phyloP scores from a whole-genome alignment of 2,113 vertebrate genomes.

The Centropus bengalensis region DNA sequence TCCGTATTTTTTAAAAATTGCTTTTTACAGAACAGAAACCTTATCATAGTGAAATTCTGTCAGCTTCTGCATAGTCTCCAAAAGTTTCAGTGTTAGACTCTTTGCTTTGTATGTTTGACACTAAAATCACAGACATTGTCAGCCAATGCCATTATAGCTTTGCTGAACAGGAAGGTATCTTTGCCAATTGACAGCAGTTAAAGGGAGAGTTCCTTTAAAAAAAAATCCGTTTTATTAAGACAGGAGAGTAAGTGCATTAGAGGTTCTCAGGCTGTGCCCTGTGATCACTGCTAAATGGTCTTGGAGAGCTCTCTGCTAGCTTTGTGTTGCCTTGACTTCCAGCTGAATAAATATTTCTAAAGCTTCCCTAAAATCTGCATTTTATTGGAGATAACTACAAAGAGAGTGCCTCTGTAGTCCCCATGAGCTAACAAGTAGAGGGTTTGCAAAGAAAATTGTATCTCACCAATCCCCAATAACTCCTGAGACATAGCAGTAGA shows the following conservation, averaged over 20 bases:
- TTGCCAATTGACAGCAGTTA: slow-evolving; percentile 2
- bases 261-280: neutral
- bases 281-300: neutral
- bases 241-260: neutral
- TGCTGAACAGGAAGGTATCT: neutral
- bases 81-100: slow-evolving; percentile 1
- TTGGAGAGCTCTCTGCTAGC: neutral
- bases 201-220: neutral
- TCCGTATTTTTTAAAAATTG: neutral
- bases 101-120: slow-evolving; percentile 17
- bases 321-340: neutral
- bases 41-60: slow-evolving; percentile 1
- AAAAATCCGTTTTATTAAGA: neutral
- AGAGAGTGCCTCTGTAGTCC: neutral
- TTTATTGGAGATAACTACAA: neutral
- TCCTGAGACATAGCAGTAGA: neutral
- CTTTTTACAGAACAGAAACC: neutral
- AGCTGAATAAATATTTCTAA: neutral
- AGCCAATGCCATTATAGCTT: neutral
- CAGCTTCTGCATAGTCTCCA: neutral
- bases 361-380: slow-evolving; percentile 11
- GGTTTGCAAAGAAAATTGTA: slow-evolving; percentile 24
- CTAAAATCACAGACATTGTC: slow-evolving; percentile 1
- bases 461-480: neutral
- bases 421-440: neutral